Evolutionary conservation across 2,797 vertebrate genomes (phyloP).

Genomic region (Bucorvus abyssinicus): DNA sequence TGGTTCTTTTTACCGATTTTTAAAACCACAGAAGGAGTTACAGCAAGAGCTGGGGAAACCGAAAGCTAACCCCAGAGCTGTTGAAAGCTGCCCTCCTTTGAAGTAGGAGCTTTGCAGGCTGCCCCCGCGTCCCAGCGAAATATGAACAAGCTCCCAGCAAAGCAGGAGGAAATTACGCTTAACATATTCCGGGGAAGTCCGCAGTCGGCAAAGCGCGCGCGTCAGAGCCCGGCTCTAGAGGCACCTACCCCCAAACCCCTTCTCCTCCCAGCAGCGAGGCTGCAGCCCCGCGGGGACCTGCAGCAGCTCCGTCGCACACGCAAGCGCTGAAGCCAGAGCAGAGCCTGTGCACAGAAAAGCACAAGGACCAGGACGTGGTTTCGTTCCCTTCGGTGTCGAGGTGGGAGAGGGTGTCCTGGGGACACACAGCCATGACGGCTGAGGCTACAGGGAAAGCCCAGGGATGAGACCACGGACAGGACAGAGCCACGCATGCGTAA

Average conservation of each 20-base stretch:
- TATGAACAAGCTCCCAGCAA: conserved; percentile 48
- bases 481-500: background rate
- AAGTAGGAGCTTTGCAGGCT: conserved; percentile 8
- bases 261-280: background rate
- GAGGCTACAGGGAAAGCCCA: background rate
- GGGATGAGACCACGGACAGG: background rate
- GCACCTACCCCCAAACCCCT: background rate
- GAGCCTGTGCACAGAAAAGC: background rate
- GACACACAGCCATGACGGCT: fast-evolving
- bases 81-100: conserved; percentile 32
- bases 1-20: background rate
- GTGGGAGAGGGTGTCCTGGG: background rate
- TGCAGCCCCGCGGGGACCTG: background rate
- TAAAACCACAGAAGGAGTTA: conserved; percentile 6
- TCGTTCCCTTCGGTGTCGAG: background rate
- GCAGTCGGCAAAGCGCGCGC: background rate
- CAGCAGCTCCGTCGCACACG: background rate
- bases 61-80: conserved; percentile 1
- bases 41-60: background rate
- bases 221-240: background rate
- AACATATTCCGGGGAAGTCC: conserved; percentile 17
- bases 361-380: fast-evolving
- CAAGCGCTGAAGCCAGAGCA: background rate
- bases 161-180: conserved; percentile 47
- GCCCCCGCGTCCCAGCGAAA: conserved; percentile 29